Evolutionary conservation across 2,888 invertebrate species (phyloP), one percentile per base, ranked within the genome.

Genomic region (Drosophila kokeensis): DNA sequence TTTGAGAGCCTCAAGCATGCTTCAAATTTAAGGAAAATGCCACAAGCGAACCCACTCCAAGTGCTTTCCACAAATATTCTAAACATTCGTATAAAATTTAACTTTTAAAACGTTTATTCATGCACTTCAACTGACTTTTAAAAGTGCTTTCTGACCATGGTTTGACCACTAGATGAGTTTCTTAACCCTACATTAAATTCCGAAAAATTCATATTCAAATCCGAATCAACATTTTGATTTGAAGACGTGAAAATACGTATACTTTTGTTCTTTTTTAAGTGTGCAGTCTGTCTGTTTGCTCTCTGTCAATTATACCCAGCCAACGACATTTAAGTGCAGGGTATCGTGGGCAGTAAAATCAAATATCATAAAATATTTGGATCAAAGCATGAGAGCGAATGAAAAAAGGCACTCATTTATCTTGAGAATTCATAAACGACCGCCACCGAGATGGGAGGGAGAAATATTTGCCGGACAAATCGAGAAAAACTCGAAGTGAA

Each of bases 381-480:
- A 65, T 59, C 45, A 30, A 57, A 64, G 61, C 36, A 48, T 32
- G 60, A 64, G 29, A 68, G 55, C 36, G 66, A 36, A 50, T 18
- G 53, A 3, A 8, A 61, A 54, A 74, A 76, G 63, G 36, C 72
- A 49, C 70, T 50, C 81, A 74, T 77, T 90, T 90, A 83, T 81
- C 83, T 78, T 66, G 49, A 24, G 69, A 72, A 72, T 73, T 81
- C 73, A 77, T 73, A 68, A 73, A 55, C 54, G 64, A 59, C 61
- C 38, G 45, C 15, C 52, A 48, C 2, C 50, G 49, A 53, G 79
- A 32, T 61, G 10, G 48, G 45, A 50, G 58, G 61, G 38, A 53
- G 54, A 59, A 58, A 61, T 64, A 70, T 72, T 79, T 68, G 76
- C 49, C 61, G 62, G 73, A 61, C 73, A 67, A 69, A 69, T 21